These are phyloP conservation scores for Monomorium pharaonis DNA, from an alignment of 1,140 invertebrate genomes.

Conservation along the genomic window DNA sequence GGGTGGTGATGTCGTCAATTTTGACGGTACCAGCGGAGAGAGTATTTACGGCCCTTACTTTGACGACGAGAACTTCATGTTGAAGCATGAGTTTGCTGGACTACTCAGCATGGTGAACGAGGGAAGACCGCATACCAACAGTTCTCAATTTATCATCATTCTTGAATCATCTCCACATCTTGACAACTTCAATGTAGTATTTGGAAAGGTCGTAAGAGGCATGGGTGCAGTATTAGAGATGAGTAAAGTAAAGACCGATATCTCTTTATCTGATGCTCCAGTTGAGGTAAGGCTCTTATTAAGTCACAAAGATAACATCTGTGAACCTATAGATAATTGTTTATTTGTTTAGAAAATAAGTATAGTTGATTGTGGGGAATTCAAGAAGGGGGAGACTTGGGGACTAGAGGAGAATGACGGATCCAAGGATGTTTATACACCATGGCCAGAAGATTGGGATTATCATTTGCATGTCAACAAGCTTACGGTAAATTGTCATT, in stretches of 20 bases:
- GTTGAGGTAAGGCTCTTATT: slow-evolving; percentile 83
- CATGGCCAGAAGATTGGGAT: slow-evolving; percentile 91
- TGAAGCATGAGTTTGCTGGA: slow-evolving; percentile 88
- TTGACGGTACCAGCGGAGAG: slow-evolving; percentile 94
- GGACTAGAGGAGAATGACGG: slow-evolving; percentile 89
- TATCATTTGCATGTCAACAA: slow-evolving; percentile 73
- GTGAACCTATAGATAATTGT: not conserved
- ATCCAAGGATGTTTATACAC: slow-evolving; percentile 89
- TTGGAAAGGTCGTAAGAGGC: slow-evolving; percentile 92
- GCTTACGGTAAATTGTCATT: slow-evolving; percentile 76
- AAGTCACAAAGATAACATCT: not conserved
- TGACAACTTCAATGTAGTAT: slow-evolving; percentile 96
- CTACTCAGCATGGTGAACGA: slow-evolving; percentile 96
- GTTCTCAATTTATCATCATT: slow-evolving; percentile 98
- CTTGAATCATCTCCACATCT: slow-evolving; percentile 93
- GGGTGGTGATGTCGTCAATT: slow-evolving; percentile 93
- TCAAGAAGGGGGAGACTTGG: slow-evolving; percentile 87
- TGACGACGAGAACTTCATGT: slow-evolving; percentile 95
- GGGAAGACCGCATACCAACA: slow-evolving; percentile 93
- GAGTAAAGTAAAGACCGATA: slow-evolving; percentile 85
- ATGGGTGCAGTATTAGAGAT: slow-evolving; percentile 89
- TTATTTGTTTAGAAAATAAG: slow-evolving; percentile 86
- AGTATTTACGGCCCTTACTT: slow-evolving; percentile 97
- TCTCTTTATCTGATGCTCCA: slow-evolving; percentile 86
- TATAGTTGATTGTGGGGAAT: slow-evolving; percentile 91